Evolutionary conservation across 1,140 invertebrate species (phyloP), one percentile per base, ranked within the genome.

Genomic region (Scaptomyza pallida): DNA sequence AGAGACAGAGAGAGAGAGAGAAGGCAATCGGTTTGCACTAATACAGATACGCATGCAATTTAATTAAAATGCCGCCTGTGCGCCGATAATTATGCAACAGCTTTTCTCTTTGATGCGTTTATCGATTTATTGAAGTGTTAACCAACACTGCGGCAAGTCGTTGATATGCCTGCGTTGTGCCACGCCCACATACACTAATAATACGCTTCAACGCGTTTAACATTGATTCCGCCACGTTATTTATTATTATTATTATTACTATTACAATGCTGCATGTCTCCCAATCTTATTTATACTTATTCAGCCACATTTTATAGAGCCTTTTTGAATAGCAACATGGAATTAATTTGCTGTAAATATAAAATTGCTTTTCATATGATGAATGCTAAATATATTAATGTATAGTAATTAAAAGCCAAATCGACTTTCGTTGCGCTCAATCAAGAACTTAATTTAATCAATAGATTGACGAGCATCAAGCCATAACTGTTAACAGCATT

Each of bases 121-220:
- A 86, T 86, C 81, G 82, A 86, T 86, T 86, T 81, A 86, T 86
- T 81, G 77, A 78, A 86, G 80, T 86, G 80, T 85, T 85, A 85
- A 85, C 78, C 78, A 82, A 83, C 77, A 75, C 74, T 70, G 78
- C 48, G 79, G 72, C 78, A 81, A 82, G 77, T 72, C 80, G 77
- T 75, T 80, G 77, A 79, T 79, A 79, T 79, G 51, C 40, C 23
- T 26, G 23, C 23, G 23, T 26, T 26, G 23, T 6, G 23, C 6
- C 63, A 72, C 77, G 52, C 76, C 72, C 69, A 55, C 61, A 17
- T 44, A 37, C 54, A 62, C 77, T 81, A 81, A 86, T 81, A 78
- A 86, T 33, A 86, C 74, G 81, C 82, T 88, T 81, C 82, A 59
- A 88, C 78, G 82, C 77, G 69, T 78, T 86, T 77, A 68, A 86